A percentile compares a stretch with the other conserved stretches of the same genome.
These are phyloP conservation scores for Chymomyza caudatula DNA, from an alignment of 2,888 invertebrate genomes.

Conservation along the genomic window DNA sequence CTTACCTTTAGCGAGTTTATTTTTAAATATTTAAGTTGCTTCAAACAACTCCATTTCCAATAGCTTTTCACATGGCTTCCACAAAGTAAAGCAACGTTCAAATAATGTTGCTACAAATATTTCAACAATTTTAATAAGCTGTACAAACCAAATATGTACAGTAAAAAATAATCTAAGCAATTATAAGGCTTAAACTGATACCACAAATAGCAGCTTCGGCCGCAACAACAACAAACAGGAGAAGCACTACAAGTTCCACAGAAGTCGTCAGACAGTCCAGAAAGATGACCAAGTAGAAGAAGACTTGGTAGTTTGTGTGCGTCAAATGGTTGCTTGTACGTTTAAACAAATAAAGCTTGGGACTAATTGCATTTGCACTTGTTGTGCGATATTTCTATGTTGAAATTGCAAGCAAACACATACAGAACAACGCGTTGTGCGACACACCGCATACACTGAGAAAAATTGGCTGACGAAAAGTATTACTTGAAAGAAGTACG, in stretches of 20 bases:
- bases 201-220: slow-evolving; percentile 16
- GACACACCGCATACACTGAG: neutral
- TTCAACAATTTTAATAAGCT: slow-evolving; percentile 63
- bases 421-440: neutral
- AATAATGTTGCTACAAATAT: slow-evolving; percentile 28
- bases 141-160: slow-evolving; percentile 51
- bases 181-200: slow-evolving; percentile 59
- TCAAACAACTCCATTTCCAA: too few relatives aligned
- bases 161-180: slow-evolving; percentile 24
- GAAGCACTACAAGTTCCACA: slow-evolving; percentile 29
- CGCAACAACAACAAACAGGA: slow-evolving; percentile 9
- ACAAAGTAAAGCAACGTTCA: neutral
- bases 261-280: slow-evolving; percentile 36
- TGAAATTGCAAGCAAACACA: slow-evolving; percentile 44
- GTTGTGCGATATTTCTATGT: slow-evolving; percentile 67
- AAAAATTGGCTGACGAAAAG: neutral
- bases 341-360: slow-evolving; percentile 65
- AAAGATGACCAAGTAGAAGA: slow-evolving; percentile 18
- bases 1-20: too few relatives aligned
- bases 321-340: slow-evolving; percentile 44
- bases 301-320: slow-evolving; percentile 8
- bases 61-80: neutral
- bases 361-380: slow-evolving; percentile 72
- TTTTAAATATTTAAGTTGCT: too few relatives aligned
- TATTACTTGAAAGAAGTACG: neutral